Conservation (phyloP, 37 sponge, comb jelly and placozoan species). For the Corticium candelabrum region DNA sequence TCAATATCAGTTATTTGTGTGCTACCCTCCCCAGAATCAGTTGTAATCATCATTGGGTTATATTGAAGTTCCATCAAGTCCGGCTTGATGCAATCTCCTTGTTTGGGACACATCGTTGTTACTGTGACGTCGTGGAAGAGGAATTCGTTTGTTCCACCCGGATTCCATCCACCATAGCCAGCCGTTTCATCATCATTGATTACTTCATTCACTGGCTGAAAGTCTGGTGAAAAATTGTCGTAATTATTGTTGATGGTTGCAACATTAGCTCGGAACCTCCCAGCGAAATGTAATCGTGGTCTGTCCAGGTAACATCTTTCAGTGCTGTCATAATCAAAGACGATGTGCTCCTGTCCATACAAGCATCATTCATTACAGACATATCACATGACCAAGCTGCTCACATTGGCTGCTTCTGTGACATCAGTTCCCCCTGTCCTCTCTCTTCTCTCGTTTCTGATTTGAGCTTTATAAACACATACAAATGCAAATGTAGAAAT, state of each 20-base stretch:
- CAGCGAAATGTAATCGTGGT: conserved; percentile 23
- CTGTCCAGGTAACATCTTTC: conserved; percentile 23
- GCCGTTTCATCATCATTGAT: background rate
- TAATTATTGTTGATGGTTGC: conserved; percentile 17
- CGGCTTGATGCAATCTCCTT: background rate
- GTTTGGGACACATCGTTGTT: background rate
- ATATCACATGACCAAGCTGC: too few relatives aligned
- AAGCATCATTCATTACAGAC: too few relatives aligned
- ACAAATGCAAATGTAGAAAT: too few relatives aligned
- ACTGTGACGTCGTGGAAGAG: background rate
- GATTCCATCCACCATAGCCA: background rate
- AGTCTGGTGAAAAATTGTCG: background rate
- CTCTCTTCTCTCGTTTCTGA: too few relatives aligned
- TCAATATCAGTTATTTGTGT: background rate
- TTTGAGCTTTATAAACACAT: too few relatives aligned
- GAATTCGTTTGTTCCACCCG: background rate
- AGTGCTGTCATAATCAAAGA: too few relatives aligned
- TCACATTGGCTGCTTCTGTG: too few relatives aligned
- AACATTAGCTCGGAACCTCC: conserved; percentile 21
- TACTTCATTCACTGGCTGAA: background rate
- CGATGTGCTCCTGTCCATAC: too few relatives aligned
- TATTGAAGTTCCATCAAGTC: background rate
- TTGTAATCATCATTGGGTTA: too few relatives aligned
- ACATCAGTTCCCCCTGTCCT: too few relatives aligned
- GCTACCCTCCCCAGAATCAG: background rate